These are phyloP conservation scores for Bemisia tabaci DNA, from an alignment of 1,140 invertebrate genomes.

Conservation along the genomic window DNA sequence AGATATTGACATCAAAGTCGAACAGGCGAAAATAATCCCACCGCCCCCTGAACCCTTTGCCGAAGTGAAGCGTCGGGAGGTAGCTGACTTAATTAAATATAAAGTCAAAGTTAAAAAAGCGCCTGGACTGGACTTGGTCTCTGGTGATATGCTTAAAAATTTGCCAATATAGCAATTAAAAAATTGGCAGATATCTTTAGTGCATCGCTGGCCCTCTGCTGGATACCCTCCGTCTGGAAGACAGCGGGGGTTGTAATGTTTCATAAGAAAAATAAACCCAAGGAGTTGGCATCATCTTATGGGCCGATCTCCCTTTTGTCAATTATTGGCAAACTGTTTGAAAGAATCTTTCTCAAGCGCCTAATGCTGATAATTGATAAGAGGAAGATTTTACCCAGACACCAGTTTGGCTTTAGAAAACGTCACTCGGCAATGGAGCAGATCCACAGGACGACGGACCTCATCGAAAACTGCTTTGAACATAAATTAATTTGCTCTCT, in stretches of 20 bases:
- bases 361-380: neutral
- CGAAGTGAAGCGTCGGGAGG: too few species aligned
- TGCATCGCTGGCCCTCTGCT: constrained; percentile 7
- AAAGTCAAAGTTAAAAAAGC: too few species aligned
- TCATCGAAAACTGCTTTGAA: neutral
- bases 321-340: neutral
- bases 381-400: neutral
- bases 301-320: constrained; percentile 7
- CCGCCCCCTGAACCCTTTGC: too few species aligned
- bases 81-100: too few species aligned
- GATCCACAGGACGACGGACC: neutral
- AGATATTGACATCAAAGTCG: too few species aligned
- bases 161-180: constrained; percentile 3
- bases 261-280: constrained; percentile 7
- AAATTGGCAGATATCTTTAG: constrained; percentile 13
- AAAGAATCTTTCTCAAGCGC: neutral
- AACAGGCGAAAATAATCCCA: too few species aligned
- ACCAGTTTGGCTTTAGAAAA: neutral
- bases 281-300: neutral
- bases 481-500: neutral
- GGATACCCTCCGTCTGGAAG: constrained; percentile 24
- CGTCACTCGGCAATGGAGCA: too few species aligned
- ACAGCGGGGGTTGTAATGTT: constrained; percentile 22
- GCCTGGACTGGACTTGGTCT: too few species aligned
- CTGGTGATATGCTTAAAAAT: too few species aligned